Conservation (phyloP, 2,888 invertebrate species). For the Galerucella nymphaeae region DNA sequence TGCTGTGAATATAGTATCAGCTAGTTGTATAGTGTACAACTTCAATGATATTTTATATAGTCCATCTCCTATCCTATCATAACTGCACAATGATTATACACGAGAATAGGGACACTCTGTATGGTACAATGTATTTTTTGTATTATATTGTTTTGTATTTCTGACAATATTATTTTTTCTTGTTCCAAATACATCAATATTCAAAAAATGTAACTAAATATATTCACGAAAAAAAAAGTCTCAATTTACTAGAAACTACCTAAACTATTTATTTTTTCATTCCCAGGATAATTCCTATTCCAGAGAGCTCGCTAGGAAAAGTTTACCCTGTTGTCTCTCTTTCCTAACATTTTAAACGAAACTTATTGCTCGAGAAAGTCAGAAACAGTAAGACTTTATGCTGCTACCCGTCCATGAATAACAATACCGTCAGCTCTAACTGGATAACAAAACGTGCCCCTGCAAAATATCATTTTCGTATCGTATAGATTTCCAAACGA, state of each 20-base stretch:
- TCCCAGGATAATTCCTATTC: slow-evolving; percentile 12
- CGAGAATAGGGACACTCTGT: no score
- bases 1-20: no score
- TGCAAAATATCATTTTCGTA: slow-evolving; percentile 49
- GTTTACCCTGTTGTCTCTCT: slow-evolving; percentile 19
- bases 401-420: slow-evolving; percentile 48
- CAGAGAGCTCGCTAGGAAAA: slow-evolving; percentile 16
- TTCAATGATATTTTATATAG: no score
- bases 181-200: neutral
- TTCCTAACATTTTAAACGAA: slow-evolving; percentile 40
- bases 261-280: slow-evolving; percentile 12
- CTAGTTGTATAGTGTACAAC: no score
- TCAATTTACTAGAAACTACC: slow-evolving; percentile 15
- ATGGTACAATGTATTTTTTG: neutral
- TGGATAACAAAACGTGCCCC: slow-evolving; percentile 44
- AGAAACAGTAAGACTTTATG: slow-evolving; percentile 48
- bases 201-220: slow-evolving; percentile 2
- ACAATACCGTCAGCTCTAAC: slow-evolving; percentile 47
- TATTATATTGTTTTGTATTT: no score
- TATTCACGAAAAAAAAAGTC: slow-evolving; percentile 4
- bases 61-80: no score
- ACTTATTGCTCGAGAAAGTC: slow-evolving; percentile 44
- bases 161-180: neutral
- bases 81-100: no score
- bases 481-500: slow-evolving; percentile 37